Evolutionary conservation across 2,888 invertebrate species (phyloP).

Genomic region (Conchocele bisecta): DNA sequence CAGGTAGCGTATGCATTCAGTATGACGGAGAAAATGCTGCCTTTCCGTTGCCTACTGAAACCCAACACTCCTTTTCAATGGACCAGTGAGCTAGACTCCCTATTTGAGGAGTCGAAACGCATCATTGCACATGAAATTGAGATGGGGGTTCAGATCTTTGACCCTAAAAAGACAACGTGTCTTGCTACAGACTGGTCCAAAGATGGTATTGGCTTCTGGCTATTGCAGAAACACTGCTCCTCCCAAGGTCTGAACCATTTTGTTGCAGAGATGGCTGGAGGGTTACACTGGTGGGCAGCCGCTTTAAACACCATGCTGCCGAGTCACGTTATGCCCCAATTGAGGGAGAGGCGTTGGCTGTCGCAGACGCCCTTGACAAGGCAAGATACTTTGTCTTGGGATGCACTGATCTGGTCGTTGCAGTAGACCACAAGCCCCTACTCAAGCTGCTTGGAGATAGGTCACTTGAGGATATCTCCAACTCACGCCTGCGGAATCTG

Average conservation of each 20-base stretch:
- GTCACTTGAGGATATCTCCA: conserved; percentile 45
- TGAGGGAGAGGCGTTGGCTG: conserved; percentile 49
- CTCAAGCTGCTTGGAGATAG: conserved; percentile 44
- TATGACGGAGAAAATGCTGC: too few species aligned
- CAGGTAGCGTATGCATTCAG: too few species aligned
- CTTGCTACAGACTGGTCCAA: conserved; percentile 54
- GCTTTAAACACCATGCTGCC: conserved; percentile 52
- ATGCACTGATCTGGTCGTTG: conserved; percentile 41
- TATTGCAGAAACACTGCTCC: conserved; percentile 51
- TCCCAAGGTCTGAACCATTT: conserved; percentile 39
- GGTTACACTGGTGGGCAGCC: conserved; percentile 50
- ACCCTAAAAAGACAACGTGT: too few species aligned
- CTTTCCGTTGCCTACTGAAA: too few species aligned
- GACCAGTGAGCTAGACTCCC: too few species aligned
- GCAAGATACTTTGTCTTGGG: conserved; percentile 42
- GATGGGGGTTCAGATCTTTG: too few species aligned
- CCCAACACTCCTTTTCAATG: too few species aligned
- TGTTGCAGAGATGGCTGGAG: conserved; percentile 57
- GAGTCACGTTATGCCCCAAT: conserved; percentile 50
- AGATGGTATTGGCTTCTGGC: conserved; percentile 57
- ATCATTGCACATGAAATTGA: too few species aligned
- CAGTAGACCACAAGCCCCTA: conserved; percentile 51
- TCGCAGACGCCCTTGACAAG: conserved; percentile 38
- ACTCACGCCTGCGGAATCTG: conserved; percentile 43
- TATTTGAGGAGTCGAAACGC: too few species aligned